Conservation (phyloP, 1,140 invertebrate species). For the Megathymus violae region DNA sequence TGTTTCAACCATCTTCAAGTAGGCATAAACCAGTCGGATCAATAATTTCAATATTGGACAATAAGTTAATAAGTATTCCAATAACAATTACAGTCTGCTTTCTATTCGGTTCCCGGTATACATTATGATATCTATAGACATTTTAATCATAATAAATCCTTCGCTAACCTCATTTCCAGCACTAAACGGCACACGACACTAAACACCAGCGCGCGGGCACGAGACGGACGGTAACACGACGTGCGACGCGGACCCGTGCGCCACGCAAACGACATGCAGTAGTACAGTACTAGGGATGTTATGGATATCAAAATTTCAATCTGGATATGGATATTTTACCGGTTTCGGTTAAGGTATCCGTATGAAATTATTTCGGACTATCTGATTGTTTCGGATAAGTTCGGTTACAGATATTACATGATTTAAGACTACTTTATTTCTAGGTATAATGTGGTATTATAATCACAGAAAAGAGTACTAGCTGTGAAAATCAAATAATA, state of each 20-base stretch:
- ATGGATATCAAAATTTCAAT: too few species aligned
- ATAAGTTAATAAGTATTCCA: not conserved
- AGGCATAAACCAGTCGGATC: slow-evolving; percentile 1
- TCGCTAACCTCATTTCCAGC: slow-evolving; percentile 14
- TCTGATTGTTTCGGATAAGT: too few species aligned
- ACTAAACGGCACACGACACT: slow-evolving; percentile 11
- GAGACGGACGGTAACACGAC: too few species aligned
- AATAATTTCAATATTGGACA: slow-evolving; percentile 14
- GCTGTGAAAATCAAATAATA: too few species aligned
- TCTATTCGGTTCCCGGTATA: slow-evolving; percentile 15
- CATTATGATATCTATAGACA: slow-evolving; percentile 17
- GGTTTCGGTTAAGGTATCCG: too few species aligned
- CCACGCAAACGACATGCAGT: not conserved
- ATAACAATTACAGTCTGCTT: slow-evolving; percentile 2
- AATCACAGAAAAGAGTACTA: too few species aligned
- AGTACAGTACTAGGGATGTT: not conserved
- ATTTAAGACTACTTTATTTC: too few species aligned
- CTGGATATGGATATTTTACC: too few species aligned
- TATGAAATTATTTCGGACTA: too few species aligned
- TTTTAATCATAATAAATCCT: slow-evolving; percentile 29
- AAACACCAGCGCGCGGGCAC: not conserved
- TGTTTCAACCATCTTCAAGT: not conserved
- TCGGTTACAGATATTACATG: too few species aligned
- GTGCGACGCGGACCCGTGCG: too few species aligned
- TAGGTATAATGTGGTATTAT: too few species aligned